Evolutionary conservation across 2,797 vertebrate species (phyloP).

Genomic region (Eulemur rubriventer): DNA sequence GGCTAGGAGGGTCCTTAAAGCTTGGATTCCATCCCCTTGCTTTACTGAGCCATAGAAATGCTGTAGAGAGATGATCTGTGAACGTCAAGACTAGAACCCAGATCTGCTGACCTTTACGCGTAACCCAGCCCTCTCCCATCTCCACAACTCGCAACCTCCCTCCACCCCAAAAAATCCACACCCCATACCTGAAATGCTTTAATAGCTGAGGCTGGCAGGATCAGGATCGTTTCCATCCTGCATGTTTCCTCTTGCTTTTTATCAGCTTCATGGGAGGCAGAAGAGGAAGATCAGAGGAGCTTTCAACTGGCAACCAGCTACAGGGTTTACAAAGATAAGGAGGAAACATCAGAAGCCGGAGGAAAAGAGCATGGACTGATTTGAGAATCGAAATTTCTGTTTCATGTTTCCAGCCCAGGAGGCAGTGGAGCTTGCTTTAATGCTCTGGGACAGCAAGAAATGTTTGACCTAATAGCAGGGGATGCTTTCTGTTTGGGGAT

Average conservation of each 20-base stretch:
- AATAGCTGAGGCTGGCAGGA: background rate
- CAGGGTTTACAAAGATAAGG: background rate
- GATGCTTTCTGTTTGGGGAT: background rate
- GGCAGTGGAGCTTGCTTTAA: background rate
- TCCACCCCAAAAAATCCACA: background rate
- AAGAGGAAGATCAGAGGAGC: background rate
- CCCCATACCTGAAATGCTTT: background rate
- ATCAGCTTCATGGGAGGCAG: constrained; percentile 21
- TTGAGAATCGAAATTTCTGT: background rate
- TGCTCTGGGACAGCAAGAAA: background rate
- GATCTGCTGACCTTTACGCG: background rate
- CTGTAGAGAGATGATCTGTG: background rate
- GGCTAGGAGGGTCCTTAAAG: background rate
- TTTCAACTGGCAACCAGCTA: background rate
- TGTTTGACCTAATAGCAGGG: background rate
- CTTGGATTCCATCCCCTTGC: background rate
- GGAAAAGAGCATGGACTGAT: background rate
- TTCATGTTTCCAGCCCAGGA: background rate
- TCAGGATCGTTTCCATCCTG: background rate
- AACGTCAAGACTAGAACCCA: background rate
- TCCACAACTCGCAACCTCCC: background rate
- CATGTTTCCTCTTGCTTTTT: background rate
- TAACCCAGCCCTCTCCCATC: background rate
- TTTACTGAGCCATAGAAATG: background rate
- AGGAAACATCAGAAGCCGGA: background rate